Evolutionary conservation across 2,113 vertebrate species (phyloP).

Genomic region (Seriola aureovittata): DNA sequence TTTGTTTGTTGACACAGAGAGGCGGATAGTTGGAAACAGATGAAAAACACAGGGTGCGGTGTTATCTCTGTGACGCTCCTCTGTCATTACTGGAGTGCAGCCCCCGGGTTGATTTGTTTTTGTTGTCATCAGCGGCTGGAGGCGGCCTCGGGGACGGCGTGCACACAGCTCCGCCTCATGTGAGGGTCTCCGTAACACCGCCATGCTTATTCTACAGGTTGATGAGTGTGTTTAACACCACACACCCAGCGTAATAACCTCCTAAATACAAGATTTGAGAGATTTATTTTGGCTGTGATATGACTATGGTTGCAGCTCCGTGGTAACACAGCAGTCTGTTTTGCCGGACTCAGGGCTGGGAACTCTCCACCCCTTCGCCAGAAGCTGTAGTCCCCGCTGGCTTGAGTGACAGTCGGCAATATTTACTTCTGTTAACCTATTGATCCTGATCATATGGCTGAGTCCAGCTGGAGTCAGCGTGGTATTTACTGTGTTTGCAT

Average conservation of each 20-base stretch:
- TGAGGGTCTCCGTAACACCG: background rate
- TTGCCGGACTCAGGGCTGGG: slow-evolving; percentile 39
- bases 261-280: background rate
- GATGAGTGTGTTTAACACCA: background rate
- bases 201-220: background rate
- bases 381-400: slow-evolving; percentile 23
- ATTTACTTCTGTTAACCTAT: slow-evolving; percentile 60
- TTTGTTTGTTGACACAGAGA: slow-evolving; percentile 63
- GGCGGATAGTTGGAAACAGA: slow-evolving; percentile 47
- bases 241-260: background rate
- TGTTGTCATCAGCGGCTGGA: slow-evolving; percentile 30
- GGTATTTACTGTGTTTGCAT: slow-evolving; percentile 28
- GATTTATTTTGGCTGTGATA: background rate
- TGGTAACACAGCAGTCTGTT: slow-evolving; percentile 17
- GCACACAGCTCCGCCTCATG: background rate
- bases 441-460: slow-evolving; percentile 39
- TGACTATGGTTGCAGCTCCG: background rate
- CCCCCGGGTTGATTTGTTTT: slow-evolving; percentile 40
- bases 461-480: slow-evolving; percentile 26
- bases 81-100: slow-evolving; percentile 51
- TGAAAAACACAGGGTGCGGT: slow-evolving; percentile 47
- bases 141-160: background rate
- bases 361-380: slow-evolving; percentile 48
- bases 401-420: slow-evolving; percentile 46
- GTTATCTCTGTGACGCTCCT: slow-evolving; percentile 40